These are phyloP conservation scores for Automeris io DNA, from an alignment of 2,888 invertebrate genomes.

Conservation along the genomic window DNA sequence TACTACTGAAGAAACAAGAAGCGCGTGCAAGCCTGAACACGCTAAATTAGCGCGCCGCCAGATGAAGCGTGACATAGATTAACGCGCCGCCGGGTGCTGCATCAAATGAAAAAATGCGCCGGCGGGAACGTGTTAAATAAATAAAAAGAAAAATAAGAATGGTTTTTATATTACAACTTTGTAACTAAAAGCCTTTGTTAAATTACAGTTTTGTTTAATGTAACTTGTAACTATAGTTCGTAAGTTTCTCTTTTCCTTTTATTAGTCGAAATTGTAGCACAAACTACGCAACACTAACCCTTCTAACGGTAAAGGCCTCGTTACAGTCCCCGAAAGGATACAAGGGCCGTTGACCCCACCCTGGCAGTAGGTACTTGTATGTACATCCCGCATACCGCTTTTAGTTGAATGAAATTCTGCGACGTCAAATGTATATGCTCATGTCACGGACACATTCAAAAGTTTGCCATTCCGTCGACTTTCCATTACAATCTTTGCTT, in stretches of 20 bases:
- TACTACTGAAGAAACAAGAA: too few species aligned
- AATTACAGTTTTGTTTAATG: too few species aligned
- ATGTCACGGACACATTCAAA: slow-evolving; percentile 12
- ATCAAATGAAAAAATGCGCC: too few species aligned
- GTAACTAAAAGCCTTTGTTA: too few species aligned
- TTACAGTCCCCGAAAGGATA: slow-evolving; percentile 22
- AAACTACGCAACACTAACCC: slow-evolving; percentile 14
- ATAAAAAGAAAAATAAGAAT: too few species aligned
- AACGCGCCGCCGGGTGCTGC: too few species aligned
- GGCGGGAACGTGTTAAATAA: too few species aligned
- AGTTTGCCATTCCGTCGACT: slow-evolving; percentile 2
- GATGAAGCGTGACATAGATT: too few species aligned
- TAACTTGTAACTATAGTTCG: neutral
- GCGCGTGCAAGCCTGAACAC: too few species aligned
- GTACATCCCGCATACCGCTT: slow-evolving; percentile 28
- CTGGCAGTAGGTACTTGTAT: slow-evolving; percentile 17
- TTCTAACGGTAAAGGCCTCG: slow-evolving; percentile 18
- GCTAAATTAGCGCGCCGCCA: too few species aligned
- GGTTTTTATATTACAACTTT: too few species aligned
- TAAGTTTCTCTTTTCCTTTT: slow-evolving; percentile 9
- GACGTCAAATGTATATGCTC: slow-evolving; percentile 19
- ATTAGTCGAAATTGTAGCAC: slow-evolving; percentile 9
- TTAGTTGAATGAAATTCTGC: slow-evolving; percentile 32
- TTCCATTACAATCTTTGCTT: neutral
- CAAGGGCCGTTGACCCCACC: slow-evolving; percentile 18